Evolutionary conservation across 2,797 vertebrate genomes (phyloP).

Genomic region (Sebastes minor): DNA sequence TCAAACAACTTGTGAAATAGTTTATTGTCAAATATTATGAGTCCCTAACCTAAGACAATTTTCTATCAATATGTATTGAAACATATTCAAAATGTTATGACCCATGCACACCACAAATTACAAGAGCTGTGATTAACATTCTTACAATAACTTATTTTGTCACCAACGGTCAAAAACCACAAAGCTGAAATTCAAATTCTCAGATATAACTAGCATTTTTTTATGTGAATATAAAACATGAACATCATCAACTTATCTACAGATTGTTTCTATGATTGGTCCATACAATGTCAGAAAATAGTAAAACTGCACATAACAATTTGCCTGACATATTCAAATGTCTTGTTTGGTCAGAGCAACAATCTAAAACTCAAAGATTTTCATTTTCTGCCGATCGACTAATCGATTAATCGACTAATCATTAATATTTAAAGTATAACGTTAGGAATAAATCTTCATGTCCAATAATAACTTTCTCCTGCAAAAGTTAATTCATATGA

Average conservation of each 20-base stretch:
- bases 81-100: not conserved
- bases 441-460: not conserved
- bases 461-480: not conserved
- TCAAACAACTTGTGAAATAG: not conserved
- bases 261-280: not conserved
- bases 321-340: not conserved
- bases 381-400: not conserved
- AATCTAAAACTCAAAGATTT: not conserved
- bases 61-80: not conserved
- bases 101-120: not conserved
- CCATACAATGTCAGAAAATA: not conserved
- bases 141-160: not conserved
- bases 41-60: not conserved
- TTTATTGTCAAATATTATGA: not conserved
- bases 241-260: not conserved
- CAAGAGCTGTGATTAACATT: not conserved
- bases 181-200: not conserved
- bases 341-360: not conserved
- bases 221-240: not conserved
- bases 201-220: not conserved
- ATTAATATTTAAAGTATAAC: not conserved
- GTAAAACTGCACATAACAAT: not conserved
- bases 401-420: not conserved
- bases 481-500: not conserved
- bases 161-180: not conserved